A percentile compares a stretch with the other conserved stretches of the same genome.
Conservation (phyloP, 2,113 vertebrate genomes). For the Aspiorhynchus laticeps region DNA sequence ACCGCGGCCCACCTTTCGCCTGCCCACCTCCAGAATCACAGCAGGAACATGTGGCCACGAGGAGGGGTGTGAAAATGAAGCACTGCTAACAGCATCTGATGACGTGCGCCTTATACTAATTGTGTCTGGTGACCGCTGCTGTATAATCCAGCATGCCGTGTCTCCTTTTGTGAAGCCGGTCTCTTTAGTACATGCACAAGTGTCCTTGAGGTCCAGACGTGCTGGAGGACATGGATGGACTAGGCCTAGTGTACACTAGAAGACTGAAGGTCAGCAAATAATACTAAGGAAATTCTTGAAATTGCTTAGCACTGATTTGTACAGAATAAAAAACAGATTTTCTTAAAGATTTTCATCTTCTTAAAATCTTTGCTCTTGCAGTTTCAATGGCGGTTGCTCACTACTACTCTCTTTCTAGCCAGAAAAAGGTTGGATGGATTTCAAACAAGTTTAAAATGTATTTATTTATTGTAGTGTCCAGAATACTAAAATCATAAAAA, state of each 20-base stretch:
- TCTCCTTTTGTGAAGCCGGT: neutral
- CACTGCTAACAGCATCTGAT: neutral
- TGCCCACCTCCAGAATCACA: conserved; percentile 4
- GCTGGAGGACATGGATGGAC: neutral
- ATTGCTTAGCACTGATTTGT: neutral
- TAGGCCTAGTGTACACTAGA: neutral
- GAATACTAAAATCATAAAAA: neutral
- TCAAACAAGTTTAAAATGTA: neutral
- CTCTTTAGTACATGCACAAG: neutral
- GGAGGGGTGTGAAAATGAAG: neutral
- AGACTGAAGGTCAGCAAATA: neutral
- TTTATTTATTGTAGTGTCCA: neutral
- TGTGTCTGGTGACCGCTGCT: neutral
- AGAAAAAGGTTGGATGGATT: neutral
- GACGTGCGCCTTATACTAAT: conserved; percentile 15
- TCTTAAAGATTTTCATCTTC: too few relatives aligned
- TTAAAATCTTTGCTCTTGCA: neutral
- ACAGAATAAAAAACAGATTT: neutral
- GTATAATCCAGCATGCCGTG: neutral
- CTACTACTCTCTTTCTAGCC: neutral
- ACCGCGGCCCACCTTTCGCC: neutral
- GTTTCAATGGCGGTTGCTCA: neutral
- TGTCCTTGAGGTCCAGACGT: conserved; percentile 22
- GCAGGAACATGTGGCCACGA: conserved; percentile 23
- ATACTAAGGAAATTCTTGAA: neutral